Evolutionary conservation across 2,888 invertebrate genomes (phyloP), one percentile per base, ranked within the genome.

Genomic region (Andrena praecox): DNA sequence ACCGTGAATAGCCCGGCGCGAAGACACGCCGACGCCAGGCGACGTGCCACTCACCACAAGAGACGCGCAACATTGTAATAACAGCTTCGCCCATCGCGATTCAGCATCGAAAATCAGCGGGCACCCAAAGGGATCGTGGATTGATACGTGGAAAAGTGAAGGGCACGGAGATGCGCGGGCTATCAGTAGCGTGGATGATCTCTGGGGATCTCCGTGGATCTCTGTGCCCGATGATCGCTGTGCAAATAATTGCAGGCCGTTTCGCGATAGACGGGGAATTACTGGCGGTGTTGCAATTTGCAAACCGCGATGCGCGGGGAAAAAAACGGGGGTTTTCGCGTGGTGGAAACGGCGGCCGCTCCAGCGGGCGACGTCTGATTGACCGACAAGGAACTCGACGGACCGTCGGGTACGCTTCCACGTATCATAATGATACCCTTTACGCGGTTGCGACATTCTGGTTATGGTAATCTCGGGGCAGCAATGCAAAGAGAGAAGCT

Each of bases 231-330:
- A 16, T 54, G 10, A n/a, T 29, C 60, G 66, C 27, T 54, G 62
- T 50, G 68, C 64, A 52, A 77, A 77, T 70, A 77, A 80, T 77
- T 71, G 70, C 42, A n/a, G 62, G 60, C n/a, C 60, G 12, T 10
- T n/a, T 56, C 20, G 56, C 29, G 24, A 12, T 48, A 54, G 54
- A 50, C 68, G 59, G 78, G 42, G 42, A 77, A 60, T 83, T 83
- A 85, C 76, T 68, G 74, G 77, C 88, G 87, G 86, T 87, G 84
- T 89, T 89, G 87, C 85, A 91, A 90, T 91, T 91, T 89, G 85
- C 87, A 88, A 90, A 90, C 86, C 87, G 84, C 87, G 78, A 64
- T 60, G 67, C 54, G 62, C 33, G 12, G 24, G 20, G 59, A 50
- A 48, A 56, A 70, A 77, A n/a, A 27, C 12, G 62, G 56, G 12